Evolutionary conservation across 2,888 invertebrate species (phyloP).

Genomic region (Agrochola lychnidis): DNA sequence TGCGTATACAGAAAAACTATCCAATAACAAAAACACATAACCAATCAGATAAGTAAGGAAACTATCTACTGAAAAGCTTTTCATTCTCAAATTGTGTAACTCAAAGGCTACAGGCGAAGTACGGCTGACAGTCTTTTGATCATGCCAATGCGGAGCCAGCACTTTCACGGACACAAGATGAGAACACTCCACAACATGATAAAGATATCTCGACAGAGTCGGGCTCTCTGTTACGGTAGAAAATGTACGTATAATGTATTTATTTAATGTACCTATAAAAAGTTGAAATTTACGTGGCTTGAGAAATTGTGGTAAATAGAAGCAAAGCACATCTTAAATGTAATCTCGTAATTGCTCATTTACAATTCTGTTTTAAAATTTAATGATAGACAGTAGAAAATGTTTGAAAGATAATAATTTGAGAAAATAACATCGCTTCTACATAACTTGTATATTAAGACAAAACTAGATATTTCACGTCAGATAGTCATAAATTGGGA

Average conservation of each 20-base stretch:
- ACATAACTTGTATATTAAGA: too few species aligned
- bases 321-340: conserved; percentile 1
- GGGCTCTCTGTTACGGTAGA: conserved; percentile 5
- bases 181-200: conserved; percentile 58
- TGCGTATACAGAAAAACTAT: background rate
- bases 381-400: too few species aligned
- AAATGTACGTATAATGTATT: conserved; percentile 17
- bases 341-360: background rate
- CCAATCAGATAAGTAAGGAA: background rate
- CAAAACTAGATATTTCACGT: too few species aligned
- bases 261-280: conserved; percentile 19
- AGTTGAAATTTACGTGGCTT: conserved; percentile 1
- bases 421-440: too few species aligned
- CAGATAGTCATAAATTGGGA: background rate
- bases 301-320: background rate
- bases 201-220: conserved; percentile 40
- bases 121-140: conserved; percentile 62
- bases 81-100: conserved; percentile 5
- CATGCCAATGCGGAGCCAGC: conserved; percentile 55
- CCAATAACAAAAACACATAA: background rate
- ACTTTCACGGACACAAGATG: conserved; percentile 43
- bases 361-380: background rate
- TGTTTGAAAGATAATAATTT: background rate
- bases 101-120: conserved; percentile 27
- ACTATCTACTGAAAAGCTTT: conserved; percentile 14